Evolutionary conservation across 1,140 invertebrate species (phyloP), one percentile per base, ranked within the genome.

Genomic region (Pseudoatta argentina): DNA sequence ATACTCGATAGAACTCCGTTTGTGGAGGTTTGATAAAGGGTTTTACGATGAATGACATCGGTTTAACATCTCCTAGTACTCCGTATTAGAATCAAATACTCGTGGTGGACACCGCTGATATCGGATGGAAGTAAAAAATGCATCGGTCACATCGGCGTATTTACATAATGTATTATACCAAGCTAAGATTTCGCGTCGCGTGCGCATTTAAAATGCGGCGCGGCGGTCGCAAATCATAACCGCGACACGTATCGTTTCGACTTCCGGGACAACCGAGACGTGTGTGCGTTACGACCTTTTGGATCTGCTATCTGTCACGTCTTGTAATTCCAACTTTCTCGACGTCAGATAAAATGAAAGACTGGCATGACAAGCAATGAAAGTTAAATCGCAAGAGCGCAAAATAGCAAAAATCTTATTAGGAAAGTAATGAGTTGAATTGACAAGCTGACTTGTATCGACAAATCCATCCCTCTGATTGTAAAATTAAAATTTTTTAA

Each of bases 241-340:
- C 78, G 34, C 66, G 51, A 78, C 61, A 30, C 44, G 44, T 78
- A 51, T 78, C 51, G 16, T 27, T 78, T 34, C 27, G 48, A 34
- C 51, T 82, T 82, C 34, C 66, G 78, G 66, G 51, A 82, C 24
- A 82, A 57, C 10, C 78, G 34, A 27, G 51, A 71, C 21, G 34
- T 2, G n/a, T 8, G 21, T 2, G n/a, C 10, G 48, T 24, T 53
- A 55, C 30, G 66, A 72, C 24, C 53, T 34, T 57, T 44, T 14
- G 27, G 21, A 44, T 69, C 44, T 21, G 48, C 61, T 79, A 71
- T 81, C 78, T 71, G 21, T 71, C 78, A 57, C 27, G 51, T 39
- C 21, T 34, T 21, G 24, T 18, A 63, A 53, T 10, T 48, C 21
- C 8, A 71, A 82, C 78, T 72, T 82, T 72, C 78, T 44, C 66